Base-by-base conservation (phyloP, 2,797 vertebrate genomes). In the Antrozous pallidus region DNA sequence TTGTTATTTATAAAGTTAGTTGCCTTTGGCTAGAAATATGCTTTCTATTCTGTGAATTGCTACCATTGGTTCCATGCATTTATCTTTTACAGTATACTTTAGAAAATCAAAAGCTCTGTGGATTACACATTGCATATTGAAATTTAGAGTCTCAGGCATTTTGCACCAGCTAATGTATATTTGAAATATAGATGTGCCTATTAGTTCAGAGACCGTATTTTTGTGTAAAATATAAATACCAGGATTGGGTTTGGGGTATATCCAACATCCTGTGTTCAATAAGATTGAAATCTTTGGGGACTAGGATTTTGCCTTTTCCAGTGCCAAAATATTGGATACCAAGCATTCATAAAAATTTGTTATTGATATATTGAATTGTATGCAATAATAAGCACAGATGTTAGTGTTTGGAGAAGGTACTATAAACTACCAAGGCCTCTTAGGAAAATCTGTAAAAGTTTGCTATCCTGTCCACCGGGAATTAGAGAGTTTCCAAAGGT, bases 91-190 rank as follows among this genome's bases (percentile, higher is more conserved):
- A 28, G 24, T 75, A 56, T 24, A 69, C 47, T 94, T 75, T 22
- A 89, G 45, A 67, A 95, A 96, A 74, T 67, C 51, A 74, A 73
- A 95, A 94, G 42, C 31, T 89, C 17, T 70, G 14, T 69, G 91
- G 51, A 77, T 63, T 89, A 78, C 13, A 56, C 2, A 17, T 74
- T 83, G 67, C 16, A 42, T 31, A 9, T 82, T 93, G 67, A 95
- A 80, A 78, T 80, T 94, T 87, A 90, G n/a, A 86, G 40, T 38
- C 18, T 84, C 91, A 93, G 40, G 36, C 49, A 84, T 93, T 94
- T 95, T 90, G 42, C 63, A 58, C 54, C 42, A 75, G 45, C 74
- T 82, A 58, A 87, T 61, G 24, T 33, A 42, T 38, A 81, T 36
- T 77, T 92, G 42, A 84, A 63, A 75, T 92, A 49, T 91, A 90